phyloP scores from a whole-genome alignment of 2,888 invertebrate species.

The Blomia tropicalis region DNA sequence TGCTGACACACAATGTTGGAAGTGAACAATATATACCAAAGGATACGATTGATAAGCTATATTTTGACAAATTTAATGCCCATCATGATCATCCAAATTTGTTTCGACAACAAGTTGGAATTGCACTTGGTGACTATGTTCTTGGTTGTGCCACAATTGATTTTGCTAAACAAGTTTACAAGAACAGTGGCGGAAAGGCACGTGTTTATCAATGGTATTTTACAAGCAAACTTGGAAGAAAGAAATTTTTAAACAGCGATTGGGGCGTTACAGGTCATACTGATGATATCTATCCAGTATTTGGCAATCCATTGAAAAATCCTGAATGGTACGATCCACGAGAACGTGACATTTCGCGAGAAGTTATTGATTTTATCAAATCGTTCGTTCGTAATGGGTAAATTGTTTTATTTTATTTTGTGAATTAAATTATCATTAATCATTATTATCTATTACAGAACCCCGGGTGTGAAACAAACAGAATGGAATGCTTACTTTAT shows the following conservation, averaged over 20 bases:
- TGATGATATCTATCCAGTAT: conserved; percentile 7
- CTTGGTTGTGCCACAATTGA: conserved; percentile 5
- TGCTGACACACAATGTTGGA: background rate
- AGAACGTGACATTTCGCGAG: conserved; percentile 16
- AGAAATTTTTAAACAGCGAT: background rate
- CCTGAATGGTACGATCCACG: background rate
- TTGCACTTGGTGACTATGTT: conserved; percentile 14
- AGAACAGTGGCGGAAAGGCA: background rate
- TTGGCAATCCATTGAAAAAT: conserved; percentile 5
- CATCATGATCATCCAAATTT: background rate
- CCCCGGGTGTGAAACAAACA: background rate
- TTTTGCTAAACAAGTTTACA: conserved; percentile 12
- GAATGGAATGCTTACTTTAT: conserved; percentile 4
- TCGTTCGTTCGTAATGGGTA: conserved; percentile 11
- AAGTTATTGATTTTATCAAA: conserved; percentile 16
- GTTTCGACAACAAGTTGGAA: background rate
- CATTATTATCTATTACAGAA: background rate
- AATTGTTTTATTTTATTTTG: background rate
- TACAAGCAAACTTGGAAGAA: background rate
- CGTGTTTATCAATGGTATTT: conserved; percentile 20
- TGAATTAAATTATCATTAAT: background rate
- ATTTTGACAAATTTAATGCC: background rate
- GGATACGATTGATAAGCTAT: conserved; percentile 2
- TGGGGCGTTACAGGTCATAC: conserved; percentile 16
- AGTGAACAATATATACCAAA: background rate